Evolutionary conservation across 2,888 invertebrate species (phyloP).

Genomic region (Macropis europaea): DNA sequence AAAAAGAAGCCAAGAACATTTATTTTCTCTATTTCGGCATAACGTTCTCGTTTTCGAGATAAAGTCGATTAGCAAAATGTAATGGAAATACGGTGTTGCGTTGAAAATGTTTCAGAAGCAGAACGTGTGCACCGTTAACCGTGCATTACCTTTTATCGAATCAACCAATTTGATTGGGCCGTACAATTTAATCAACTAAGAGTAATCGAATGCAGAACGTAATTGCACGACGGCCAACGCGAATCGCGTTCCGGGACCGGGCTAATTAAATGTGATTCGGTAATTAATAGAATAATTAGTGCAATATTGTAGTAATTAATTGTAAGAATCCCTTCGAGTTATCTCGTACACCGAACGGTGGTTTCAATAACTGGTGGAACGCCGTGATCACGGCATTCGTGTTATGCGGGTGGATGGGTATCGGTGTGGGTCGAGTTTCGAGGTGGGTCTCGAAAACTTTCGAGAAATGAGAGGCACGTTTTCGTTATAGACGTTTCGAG

Average conservation of each 20-base stretch:
- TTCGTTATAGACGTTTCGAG: conserved; percentile 13
- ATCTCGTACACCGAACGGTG: too few species aligned
- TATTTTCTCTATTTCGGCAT: not conserved
- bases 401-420: not conserved
- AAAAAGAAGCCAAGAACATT: too few species aligned
- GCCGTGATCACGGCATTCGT: too few species aligned
- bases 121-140: conserved; percentile 21
- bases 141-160: conserved; percentile 37
- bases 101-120: conserved; percentile 14
- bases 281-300: too few species aligned
- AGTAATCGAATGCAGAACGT: conserved; percentile 37
- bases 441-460: not conserved
- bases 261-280: conserved; percentile 37
- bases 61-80: conserved; percentile 2
- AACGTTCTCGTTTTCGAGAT: not conserved
- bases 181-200: conserved; percentile 50
- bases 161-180: conserved; percentile 48
- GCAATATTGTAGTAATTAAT: conserved; percentile 32
- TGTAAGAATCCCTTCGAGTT: conserved; percentile 23
- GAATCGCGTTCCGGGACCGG: conserved; percentile 1
- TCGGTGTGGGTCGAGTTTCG: not conserved
- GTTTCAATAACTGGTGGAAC: too few species aligned
- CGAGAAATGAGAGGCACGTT: conserved; percentile 1
- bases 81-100: not conserved
- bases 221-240: conserved; percentile 15